Conservation (phyloP, 2,888 invertebrate species). For the Gasteruption jaculator region DNA sequence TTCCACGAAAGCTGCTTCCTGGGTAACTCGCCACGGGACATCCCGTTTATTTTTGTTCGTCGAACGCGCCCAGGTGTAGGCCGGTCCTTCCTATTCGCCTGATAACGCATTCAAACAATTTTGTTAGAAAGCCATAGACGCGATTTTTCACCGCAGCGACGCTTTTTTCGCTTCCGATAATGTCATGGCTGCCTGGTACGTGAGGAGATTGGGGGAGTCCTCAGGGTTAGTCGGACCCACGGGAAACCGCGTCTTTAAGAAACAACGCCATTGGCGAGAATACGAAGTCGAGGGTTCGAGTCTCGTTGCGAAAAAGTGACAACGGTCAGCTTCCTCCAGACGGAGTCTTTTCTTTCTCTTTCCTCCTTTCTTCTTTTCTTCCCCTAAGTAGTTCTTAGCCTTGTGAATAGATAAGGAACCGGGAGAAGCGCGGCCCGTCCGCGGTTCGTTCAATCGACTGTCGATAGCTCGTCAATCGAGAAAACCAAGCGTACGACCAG, state of each 20-base stretch:
- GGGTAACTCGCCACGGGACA: conserved; percentile 4
- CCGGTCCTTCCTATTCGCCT: conserved; percentile 28
- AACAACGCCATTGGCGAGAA: too few species aligned
- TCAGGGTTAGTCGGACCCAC: conserved; percentile 32
- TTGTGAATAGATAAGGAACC: too few species aligned
- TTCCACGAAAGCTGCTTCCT: conserved; percentile 6
- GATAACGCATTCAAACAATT: conserved; percentile 33
- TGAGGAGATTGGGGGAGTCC: conserved; percentile 41
- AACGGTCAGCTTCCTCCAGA: too few species aligned
- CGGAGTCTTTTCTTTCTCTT: too few species aligned
- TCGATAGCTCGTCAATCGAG: conserved; percentile 50
- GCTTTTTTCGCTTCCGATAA: conserved; percentile 22
- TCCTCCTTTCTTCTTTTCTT: too few species aligned
- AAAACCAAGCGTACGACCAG: conserved; percentile 50
- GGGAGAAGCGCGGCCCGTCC: too few species aligned
- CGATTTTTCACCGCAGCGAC: too few species aligned
- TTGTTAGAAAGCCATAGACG: too few species aligned
- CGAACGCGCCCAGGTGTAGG: conserved; percentile 12
- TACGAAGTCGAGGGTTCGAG: too few species aligned
- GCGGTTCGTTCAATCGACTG: conserved; percentile 47
- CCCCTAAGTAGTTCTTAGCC: too few species aligned
- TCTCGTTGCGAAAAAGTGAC: too few species aligned
- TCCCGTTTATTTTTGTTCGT: conserved; percentile 8
- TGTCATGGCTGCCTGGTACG: conserved; percentile 34
- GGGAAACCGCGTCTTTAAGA: too few species aligned